Percentiles rank a stretch among this genome's conserved stretches.
phyloP scores from a whole-genome alignment of 2,797 vertebrate genomes.

The Dipus sagitta region DNA sequence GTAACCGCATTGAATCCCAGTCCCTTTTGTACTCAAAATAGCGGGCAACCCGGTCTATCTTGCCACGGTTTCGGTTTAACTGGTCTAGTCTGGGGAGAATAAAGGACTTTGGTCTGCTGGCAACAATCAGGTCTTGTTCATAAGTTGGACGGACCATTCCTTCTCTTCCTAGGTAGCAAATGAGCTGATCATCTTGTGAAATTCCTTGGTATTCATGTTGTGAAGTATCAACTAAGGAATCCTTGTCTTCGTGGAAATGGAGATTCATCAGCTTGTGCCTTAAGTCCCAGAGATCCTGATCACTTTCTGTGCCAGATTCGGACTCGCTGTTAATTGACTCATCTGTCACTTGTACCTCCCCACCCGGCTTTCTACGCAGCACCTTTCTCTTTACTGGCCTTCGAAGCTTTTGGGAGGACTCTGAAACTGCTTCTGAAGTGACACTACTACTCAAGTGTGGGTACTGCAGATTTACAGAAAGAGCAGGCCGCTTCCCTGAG shows the following conservation, averaged over 20 bases:
- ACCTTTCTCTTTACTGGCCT: conserved; percentile 88
- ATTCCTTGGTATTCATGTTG: conserved; percentile 18
- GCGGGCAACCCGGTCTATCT: conserved; percentile 86
- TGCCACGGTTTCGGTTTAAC: conserved; percentile 77
- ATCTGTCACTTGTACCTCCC: conserved; percentile 83
- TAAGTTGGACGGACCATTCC: conserved; percentile 55
- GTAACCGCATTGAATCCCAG: conserved; percentile 85
- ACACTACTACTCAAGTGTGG: neutral
- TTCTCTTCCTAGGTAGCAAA: conserved; percentile 48
- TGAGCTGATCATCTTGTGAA: conserved; percentile 40
- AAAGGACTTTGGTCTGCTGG: conserved; percentile 81
- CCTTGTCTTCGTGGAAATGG: conserved; percentile 58
- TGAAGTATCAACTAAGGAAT: conserved; percentile 64
- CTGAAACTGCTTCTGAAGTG: conserved; percentile 63
- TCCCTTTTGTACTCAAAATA: conserved; percentile 86
- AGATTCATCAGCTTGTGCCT: conserved; percentile 43
- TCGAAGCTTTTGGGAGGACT: conserved; percentile 53
- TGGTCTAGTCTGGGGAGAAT: conserved; percentile 84
- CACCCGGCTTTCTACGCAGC: conserved; percentile 85
- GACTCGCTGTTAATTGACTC: conserved; percentile 78
- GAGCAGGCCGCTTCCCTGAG: neutral
- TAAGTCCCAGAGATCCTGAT: conserved; percentile 47
- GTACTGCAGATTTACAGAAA: neutral
- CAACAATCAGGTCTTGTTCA: conserved; percentile 51
- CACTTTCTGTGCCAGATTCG: conserved; percentile 49